phyloP scores from a whole-genome alignment of 2,797 vertebrate genomes.

The Gallinago nigripennis region DNA sequence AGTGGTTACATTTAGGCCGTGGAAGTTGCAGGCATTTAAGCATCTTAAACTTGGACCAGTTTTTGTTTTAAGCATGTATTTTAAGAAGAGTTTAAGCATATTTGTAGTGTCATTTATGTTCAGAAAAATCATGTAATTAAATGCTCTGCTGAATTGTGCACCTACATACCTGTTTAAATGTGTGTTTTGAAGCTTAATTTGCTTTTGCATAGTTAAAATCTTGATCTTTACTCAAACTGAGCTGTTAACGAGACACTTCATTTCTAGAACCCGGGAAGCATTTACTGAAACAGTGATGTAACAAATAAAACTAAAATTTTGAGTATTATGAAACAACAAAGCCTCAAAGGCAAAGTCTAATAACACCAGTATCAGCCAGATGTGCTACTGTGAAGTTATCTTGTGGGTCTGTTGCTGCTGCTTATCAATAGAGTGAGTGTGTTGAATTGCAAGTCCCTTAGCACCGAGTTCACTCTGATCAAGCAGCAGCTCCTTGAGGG shows the following conservation, averaged over 20 bases:
- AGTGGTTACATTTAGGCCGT: not conserved
- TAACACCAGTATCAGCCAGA: not conserved
- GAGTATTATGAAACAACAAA: not conserved
- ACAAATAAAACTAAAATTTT: not conserved
- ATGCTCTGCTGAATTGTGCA: not conserved
- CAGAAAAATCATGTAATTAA: not conserved
- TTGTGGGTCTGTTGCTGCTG: not conserved
- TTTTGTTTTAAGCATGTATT: not conserved
- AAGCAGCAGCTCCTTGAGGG: not conserved
- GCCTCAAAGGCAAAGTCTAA: not conserved
- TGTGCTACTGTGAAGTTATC: not conserved
- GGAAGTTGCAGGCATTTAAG: not conserved
- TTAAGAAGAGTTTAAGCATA: not conserved
- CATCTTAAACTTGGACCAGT: not conserved
- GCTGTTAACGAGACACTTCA: not conserved
- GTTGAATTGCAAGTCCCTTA: not conserved
- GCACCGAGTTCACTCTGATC: fast-evolving
- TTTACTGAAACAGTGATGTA: not conserved
- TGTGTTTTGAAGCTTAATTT: not conserved
- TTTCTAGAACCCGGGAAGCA: not conserved
- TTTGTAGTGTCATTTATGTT: not conserved
- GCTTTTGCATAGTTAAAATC: not conserved
- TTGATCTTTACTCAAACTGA: not conserved
- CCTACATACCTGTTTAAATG: not conserved
- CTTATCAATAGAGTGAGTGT: not conserved